These are phyloP conservation scores for Meloidogyne hapla DNA, from an alignment of 1,140 invertebrate genomes.

Conservation along the genomic window DNA sequence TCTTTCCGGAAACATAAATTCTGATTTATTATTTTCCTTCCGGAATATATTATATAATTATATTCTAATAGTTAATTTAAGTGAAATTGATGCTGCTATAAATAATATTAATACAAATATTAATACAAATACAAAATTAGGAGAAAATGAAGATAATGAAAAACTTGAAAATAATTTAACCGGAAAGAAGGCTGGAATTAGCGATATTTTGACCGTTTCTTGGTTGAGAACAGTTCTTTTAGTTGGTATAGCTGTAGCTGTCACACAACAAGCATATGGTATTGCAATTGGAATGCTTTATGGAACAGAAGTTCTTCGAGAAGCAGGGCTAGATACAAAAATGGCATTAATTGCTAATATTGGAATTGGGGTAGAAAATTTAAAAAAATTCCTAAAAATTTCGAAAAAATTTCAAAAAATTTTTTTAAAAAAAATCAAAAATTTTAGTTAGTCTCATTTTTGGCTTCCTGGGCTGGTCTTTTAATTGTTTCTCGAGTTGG, in stretches of 20 bases:
- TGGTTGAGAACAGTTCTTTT: conserved; percentile 20
- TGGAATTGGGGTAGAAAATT: conserved; percentile 9
- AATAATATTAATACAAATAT: background rate
- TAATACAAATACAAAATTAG: background rate
- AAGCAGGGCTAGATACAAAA: conserved; percentile 21
- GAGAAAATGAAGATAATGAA: background rate
- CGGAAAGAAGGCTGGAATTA: background rate
- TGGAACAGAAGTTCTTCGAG: conserved; percentile 15
- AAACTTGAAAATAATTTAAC: background rate
- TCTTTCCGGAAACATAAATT: no score
- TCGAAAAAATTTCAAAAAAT: background rate
- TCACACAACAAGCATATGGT: conserved; percentile 23
- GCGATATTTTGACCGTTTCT: conserved; percentile 14
- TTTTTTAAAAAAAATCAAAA: no score
- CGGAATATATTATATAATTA: background rate
- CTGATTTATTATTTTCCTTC: background rate
- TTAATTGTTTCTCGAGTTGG: conserved; percentile 18
- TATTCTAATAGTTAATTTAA: background rate
- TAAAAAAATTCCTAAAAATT: background rate
- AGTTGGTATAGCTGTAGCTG: conserved; percentile 10
- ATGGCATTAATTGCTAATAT: conserved; percentile 16
- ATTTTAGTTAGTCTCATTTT: conserved; percentile 26
- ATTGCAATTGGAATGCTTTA: conserved; percentile 21
- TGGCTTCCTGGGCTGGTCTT: conserved; percentile 23
- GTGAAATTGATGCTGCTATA: background rate